These are phyloP conservation scores for Tricholaema leucomelas DNA, from an alignment of 2,113 vertebrate genomes.

Conservation along the genomic window DNA sequence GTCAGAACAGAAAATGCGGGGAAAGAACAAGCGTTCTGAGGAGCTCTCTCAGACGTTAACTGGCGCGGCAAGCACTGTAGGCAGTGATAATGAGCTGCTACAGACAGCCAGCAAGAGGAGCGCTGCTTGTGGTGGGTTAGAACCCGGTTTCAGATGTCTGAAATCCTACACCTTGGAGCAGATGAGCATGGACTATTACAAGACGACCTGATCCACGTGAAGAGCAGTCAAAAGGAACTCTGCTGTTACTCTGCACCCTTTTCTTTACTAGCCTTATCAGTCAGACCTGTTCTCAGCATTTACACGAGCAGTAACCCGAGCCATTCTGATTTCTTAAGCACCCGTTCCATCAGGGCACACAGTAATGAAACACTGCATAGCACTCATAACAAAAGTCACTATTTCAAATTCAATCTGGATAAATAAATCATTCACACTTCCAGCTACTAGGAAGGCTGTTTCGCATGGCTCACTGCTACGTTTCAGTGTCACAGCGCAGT, in stretches of 20 bases:
- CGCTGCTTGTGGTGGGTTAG: background rate
- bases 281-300: slow-evolving; percentile 5
- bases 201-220: slow-evolving; percentile 27
- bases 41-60: background rate
- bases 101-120: slow-evolving; percentile 25
- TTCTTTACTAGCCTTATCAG: background rate
- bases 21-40: slow-evolving; percentile 28
- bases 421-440: background rate
- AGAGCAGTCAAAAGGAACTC: slow-evolving; percentile 16
- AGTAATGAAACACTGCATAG: background rate
- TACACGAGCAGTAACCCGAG: slow-evolving; percentile 31
- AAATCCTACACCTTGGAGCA: slow-evolving; percentile 8
- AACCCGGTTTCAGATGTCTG: slow-evolving; percentile 46
- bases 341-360: slow-evolving; percentile 23
- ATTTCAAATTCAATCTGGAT: slow-evolving; percentile 16
- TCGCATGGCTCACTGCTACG: background rate
- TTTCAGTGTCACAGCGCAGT: background rate
- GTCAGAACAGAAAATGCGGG: slow-evolving; percentile 15
- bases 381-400: background rate
- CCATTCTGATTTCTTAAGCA: slow-evolving; percentile 41
- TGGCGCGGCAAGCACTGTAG: background rate
- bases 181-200: background rate
- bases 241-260: slow-evolving; percentile 47
- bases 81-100: slow-evolving; percentile 34
- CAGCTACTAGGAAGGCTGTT: background rate